These are phyloP conservation scores for Nycticryphes semicollaris DNA, from an alignment of 2,113 vertebrate species.

Conservation along the genomic window DNA sequence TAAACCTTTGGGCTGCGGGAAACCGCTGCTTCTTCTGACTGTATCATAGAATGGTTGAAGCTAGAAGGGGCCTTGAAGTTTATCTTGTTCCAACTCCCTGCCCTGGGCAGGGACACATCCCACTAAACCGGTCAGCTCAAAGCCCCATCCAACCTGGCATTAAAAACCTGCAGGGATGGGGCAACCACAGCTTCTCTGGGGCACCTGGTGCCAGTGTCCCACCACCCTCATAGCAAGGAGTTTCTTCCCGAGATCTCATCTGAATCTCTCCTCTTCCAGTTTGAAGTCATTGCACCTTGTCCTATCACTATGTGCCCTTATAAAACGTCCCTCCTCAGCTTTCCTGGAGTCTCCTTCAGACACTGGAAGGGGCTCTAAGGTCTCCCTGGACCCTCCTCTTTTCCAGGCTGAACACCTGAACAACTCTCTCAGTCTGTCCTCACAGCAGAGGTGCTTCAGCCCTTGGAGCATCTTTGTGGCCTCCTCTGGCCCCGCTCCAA, in stretches of 20 bases:
- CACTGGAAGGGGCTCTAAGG: background rate
- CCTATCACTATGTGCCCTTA: background rate
- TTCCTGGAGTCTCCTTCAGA: background rate
- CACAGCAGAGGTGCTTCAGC: background rate
- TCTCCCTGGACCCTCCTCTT: background rate
- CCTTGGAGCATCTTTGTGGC: background rate
- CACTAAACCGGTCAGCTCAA: background rate
- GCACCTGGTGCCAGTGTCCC: too few species aligned
- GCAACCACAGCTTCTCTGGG: too few species aligned
- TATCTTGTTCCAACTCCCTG: background rate
- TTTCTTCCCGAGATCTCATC: background rate
- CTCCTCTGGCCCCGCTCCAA: background rate
- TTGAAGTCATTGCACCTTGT: background rate
- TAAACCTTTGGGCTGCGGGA: fast-evolving
- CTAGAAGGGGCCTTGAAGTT: background rate
- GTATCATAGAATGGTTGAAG: background rate
- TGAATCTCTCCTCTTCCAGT: background rate
- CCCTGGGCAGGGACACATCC: background rate
- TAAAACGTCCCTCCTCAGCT: background rate
- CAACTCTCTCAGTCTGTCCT: background rate
- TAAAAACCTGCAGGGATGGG: background rate
- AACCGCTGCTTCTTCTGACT: background rate
- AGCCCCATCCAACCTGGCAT: background rate
- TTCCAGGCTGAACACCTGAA: background rate
- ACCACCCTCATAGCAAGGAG: too few species aligned